phyloP scores from a whole-genome alignment of 2,113 vertebrate species.

The Hydrolagus affinis region DNA sequence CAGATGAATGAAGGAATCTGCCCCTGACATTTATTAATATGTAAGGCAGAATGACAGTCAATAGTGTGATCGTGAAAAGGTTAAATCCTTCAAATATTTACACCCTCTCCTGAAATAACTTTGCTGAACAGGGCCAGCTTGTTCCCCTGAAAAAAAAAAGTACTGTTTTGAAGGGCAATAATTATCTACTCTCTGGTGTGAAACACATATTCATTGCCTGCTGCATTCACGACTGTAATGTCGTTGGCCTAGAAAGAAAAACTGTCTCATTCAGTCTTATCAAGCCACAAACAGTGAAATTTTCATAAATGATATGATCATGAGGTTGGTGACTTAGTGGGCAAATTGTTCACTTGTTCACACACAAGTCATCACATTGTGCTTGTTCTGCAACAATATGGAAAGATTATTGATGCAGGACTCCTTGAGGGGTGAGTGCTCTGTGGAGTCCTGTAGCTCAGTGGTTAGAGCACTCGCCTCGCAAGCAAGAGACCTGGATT shows the following conservation, averaged over 20 bases:
- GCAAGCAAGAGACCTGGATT: too few species aligned
- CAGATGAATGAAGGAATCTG: background rate
- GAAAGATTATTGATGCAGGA: background rate
- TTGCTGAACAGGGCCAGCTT: background rate
- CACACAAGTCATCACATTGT: background rate
- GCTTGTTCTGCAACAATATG: background rate
- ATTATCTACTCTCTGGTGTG: background rate
- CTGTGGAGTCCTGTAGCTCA: too few species aligned
- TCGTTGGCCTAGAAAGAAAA: background rate
- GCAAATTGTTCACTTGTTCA: background rate
- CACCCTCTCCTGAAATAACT: background rate
- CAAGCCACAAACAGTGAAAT: background rate
- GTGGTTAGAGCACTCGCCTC: too few species aligned
- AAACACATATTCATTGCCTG: background rate
- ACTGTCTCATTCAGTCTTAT: background rate
- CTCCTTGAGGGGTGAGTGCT: too few species aligned
- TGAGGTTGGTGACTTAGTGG: too few species aligned
- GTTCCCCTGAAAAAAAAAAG: background rate
- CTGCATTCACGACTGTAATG: background rate
- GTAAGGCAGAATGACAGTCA: background rate
- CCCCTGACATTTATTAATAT: background rate
- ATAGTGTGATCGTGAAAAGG: background rate
- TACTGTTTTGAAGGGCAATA: background rate
- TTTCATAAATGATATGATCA: background rate
- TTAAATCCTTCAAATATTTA: slow-evolving; percentile 18